phyloP scores from a whole-genome alignment of 2,888 invertebrate genomes.

The Drosophila basisetae region DNA sequence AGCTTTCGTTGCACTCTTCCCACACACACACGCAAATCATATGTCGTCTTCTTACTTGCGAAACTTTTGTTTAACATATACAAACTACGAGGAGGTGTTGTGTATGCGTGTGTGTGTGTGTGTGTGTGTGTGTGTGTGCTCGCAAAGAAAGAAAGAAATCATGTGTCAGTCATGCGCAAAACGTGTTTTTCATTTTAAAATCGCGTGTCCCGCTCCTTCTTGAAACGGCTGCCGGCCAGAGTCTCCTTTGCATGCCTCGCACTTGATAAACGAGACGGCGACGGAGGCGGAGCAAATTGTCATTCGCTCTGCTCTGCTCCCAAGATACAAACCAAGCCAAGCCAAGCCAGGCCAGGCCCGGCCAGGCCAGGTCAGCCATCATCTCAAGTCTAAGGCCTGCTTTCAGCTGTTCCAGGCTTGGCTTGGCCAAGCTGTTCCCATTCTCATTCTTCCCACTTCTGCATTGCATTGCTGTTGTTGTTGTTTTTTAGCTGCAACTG shows the following conservation, averaged over 20 bases:
- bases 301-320: conserved; percentile 46
- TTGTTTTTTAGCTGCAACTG: conserved; percentile 41
- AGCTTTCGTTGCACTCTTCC: conserved; percentile 39
- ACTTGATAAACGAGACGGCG: conserved; percentile 78
- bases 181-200: conserved; percentile 78
- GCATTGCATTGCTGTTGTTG: conserved; percentile 6
- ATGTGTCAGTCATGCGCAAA: conserved; percentile 82
- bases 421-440: conserved; percentile 35
- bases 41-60: conserved; percentile 55
- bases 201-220: conserved; percentile 69
- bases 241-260: conserved; percentile 75
- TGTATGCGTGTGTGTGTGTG: conserved; percentile 1
- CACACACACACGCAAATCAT: conserved; percentile 24
- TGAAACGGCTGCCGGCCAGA: conserved; percentile 35
- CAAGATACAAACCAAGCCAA: conserved; percentile 40
- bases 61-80: conserved; percentile 45
- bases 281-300: conserved; percentile 83
- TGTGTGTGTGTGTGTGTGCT: conserved; percentile 27
- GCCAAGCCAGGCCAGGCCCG: conserved; percentile 1
- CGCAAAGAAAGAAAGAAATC: conserved; percentile 60
- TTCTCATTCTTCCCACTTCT: conserved; percentile 5
- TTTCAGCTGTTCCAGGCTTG: conserved; percentile 20
- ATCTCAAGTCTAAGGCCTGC: conserved; percentile 33
- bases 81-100: not conserved
- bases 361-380: conserved; percentile 43